Evolutionary conservation across 2,113 vertebrate genomes (phyloP).

Genomic region (Sander vitreus): DNA sequence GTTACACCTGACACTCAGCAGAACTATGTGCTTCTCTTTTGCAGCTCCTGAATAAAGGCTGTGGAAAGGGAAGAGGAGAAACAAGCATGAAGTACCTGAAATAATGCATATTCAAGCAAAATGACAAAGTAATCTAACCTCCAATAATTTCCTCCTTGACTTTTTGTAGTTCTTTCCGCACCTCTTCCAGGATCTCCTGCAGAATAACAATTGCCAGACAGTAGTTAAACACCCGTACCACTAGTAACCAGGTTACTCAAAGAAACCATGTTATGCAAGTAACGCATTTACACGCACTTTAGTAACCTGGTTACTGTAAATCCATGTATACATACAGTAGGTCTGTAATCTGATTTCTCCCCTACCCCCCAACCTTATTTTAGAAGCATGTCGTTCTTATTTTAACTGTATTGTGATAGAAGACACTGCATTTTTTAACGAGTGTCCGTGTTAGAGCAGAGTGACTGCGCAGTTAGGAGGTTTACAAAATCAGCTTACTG

Average conservation of each 20-base stretch:
- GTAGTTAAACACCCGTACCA: neutral
- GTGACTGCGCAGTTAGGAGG: neutral
- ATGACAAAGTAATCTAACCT: slow-evolving; percentile 73
- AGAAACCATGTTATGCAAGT: neutral
- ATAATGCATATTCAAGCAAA: neutral
- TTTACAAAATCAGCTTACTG: neutral
- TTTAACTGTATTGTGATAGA: neutral
- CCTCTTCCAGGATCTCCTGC: slow-evolving; percentile 93
- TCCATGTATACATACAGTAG: neutral
- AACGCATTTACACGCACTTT: too few relatives aligned
- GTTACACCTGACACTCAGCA: slow-evolving; percentile 57
- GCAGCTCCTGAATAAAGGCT: slow-evolving; percentile 92
- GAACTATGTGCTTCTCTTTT: slow-evolving; percentile 89
- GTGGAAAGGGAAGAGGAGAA: slow-evolving; percentile 29
- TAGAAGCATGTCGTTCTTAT: neutral
- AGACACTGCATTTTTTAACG: neutral
- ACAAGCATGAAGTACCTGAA: neutral
- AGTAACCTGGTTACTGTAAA: neutral
- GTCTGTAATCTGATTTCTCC: neutral
- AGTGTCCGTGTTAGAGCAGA: neutral
- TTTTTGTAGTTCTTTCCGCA: slow-evolving; percentile 93
- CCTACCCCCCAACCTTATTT: neutral
- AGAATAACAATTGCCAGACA: slow-evolving; percentile 19
- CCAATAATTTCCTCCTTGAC: slow-evolving; percentile 95
- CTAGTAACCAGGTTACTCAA: neutral